A percentile compares a stretch with the other conserved stretches of the same genome.
phyloP scores from a whole-genome alignment of 2,888 invertebrate species.

The Balanococcus diminutus region DNA sequence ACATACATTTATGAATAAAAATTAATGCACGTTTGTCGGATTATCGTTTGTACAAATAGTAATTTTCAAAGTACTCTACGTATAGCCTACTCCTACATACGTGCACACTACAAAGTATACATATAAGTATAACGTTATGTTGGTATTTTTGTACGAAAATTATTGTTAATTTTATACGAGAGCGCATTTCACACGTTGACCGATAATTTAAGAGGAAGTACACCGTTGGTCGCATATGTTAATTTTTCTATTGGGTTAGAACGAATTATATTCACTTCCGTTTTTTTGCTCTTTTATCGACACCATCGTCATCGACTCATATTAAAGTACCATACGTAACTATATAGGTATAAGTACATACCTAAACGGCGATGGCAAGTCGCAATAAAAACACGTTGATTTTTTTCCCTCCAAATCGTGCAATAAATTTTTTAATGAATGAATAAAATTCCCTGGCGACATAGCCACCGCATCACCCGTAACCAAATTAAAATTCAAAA shows the following conservation, averaged over 20 bases:
- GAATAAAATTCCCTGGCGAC: not conserved
- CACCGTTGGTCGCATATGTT: conserved; percentile 40
- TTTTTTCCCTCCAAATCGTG: not conserved
- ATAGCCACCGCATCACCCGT: not conserved
- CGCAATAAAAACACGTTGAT: not conserved
- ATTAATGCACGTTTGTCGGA: not conserved
- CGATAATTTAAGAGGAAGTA: conserved; percentile 39
- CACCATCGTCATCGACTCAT: conserved; percentile 4
- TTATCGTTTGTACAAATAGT: no score
- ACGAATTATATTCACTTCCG: conserved; percentile 43
- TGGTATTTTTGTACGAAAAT: conserved; percentile 22
- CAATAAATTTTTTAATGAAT: not conserved
- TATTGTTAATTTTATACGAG: conserved; percentile 31
- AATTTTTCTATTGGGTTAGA: conserved; percentile 44
- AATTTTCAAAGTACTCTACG: not conserved
- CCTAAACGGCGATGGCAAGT: not conserved
- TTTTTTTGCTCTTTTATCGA: conserved; percentile 9
- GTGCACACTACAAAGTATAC: not conserved
- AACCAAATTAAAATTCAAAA: not conserved
- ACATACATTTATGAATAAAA: not conserved
- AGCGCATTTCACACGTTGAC: conserved; percentile 33
- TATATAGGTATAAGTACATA: not conserved
- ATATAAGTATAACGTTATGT: not conserved
- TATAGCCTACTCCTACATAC: not conserved
- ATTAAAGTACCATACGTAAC: not conserved